Percentiles rank a stretch among this genome's conserved stretches.
These are phyloP conservation scores for Himalopsyche phryganea DNA, from an alignment of 1,140 invertebrate genomes.

Conservation along the genomic window DNA sequence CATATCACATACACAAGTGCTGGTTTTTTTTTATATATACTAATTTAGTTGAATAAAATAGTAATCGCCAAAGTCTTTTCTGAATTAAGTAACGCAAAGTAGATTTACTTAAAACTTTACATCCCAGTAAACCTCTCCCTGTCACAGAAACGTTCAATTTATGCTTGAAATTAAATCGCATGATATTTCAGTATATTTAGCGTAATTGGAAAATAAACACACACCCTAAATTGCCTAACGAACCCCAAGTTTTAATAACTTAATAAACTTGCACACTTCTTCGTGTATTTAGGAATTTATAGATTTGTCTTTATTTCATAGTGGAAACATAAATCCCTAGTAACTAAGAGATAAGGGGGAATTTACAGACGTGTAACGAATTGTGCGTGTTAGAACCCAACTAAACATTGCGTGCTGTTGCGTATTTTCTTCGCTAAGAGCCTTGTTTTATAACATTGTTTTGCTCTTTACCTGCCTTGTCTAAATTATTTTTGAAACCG, in stretches of 20 bases:
- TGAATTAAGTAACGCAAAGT: too few relatives aligned
- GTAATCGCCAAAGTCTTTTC: too few relatives aligned
- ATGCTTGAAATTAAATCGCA: neutral
- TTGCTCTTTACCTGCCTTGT: slow-evolving; percentile 6
- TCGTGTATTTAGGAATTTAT: slow-evolving; percentile 5
- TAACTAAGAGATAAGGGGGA: neutral
- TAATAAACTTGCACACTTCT: slow-evolving; percentile 6
- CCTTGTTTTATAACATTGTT: slow-evolving; percentile 4
- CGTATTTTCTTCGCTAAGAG: neutral
- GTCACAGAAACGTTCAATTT: slow-evolving; percentile 1
- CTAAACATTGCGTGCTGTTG: neutral
- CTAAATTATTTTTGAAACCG: slow-evolving; percentile 5
- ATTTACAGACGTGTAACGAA: slow-evolving; percentile 3
- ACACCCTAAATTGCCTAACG: neutral
- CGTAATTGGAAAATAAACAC: neutral
- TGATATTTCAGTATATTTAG: neutral
- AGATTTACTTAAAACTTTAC: too few relatives aligned
- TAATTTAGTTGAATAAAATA: too few relatives aligned
- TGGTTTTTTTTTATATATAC: too few relatives aligned
- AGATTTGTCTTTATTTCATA: slow-evolving; percentile 13
- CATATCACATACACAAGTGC: too few relatives aligned
- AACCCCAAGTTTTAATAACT: slow-evolving; percentile 14
- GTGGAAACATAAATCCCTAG: slow-evolving; percentile 5
- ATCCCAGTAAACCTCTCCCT: neutral
- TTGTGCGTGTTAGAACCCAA: slow-evolving; percentile 7